Evolutionary conservation across 2,797 vertebrate species (phyloP).

Genomic region (Tolypeutes matacus): DNA sequence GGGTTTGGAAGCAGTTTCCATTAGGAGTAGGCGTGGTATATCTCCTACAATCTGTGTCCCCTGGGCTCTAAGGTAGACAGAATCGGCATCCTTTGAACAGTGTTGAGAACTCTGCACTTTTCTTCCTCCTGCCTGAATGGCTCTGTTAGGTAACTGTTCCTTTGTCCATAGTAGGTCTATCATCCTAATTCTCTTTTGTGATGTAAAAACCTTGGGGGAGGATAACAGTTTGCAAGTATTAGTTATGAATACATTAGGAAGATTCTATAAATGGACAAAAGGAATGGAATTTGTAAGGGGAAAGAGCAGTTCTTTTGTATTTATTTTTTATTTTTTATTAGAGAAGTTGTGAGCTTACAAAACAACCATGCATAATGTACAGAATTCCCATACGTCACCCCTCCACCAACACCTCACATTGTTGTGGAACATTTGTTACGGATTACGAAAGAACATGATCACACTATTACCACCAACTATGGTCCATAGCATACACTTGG

Average conservation of each 20-base stretch:
- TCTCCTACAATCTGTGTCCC: not conserved
- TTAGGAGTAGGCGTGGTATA: not conserved
- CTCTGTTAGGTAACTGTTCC: not conserved
- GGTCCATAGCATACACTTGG: no score
- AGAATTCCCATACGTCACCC: no score
- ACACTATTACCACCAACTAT: no score
- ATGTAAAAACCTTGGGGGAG: not conserved
- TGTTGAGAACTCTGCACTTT: not conserved
- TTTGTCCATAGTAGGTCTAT: not conserved
- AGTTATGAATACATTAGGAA: not conserved
- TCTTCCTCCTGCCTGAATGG: not conserved
- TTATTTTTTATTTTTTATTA: no score
- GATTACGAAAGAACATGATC: no score
- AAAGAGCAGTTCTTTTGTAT: not conserved
- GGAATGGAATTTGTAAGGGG: not conserved
- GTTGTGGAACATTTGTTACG: no score
- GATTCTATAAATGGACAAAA: not conserved
- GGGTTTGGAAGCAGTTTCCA: slow-evolving; percentile 1
- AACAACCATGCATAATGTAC: no score
- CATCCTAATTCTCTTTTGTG: not conserved
- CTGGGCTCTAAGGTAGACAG: not conserved
- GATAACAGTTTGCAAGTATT: not conserved
- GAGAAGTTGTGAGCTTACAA: no score
- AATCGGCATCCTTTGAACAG: not conserved
- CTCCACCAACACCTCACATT: no score